Evolutionary conservation across 2,113 vertebrate genomes (phyloP), one percentile per base, ranked within the genome.

Genomic region (Macaca nemestrina): DNA sequence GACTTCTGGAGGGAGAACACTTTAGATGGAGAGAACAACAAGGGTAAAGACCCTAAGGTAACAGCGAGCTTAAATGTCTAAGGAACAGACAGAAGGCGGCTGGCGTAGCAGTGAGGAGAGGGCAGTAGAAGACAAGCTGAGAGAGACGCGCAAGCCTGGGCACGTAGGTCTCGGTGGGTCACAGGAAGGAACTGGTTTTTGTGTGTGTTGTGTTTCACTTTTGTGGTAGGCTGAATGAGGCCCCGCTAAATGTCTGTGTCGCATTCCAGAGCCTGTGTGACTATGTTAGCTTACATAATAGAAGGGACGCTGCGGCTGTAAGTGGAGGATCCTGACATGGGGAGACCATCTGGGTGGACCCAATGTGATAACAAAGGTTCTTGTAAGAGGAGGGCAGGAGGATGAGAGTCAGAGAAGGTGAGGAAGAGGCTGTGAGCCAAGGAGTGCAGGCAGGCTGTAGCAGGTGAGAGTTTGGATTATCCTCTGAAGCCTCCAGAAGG

Each of bases 101-200:
- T 27, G 2, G 25, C 2, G 6, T 6, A 4, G 80, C 27, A 72
- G 79, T 17, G 35, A 35, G n/a, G 30, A 55, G 35, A 38, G 10
- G 38, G 9, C 0, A 4, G 22, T 20, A 16, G 55, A 18, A 80
- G n/a, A 38, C 4, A 10, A 13, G 48, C 20, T 38, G 70, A 70
- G 70, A 38, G 64, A 59, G 9, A 12, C 23, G 1, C 3, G 2
- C 64, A 20, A 14, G 23, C 38, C n/a, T 8, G 67, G 57, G 32
- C 43, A 1, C 4, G 0, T 1, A 7, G 18, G 18, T 30, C 23
- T 38, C 27, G 27, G 9, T 32, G 13, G 40, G n/a, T 38, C 38
- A 4, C 18, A 11, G 20, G 8, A 5, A 90, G 72, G 68, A 68
- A 67, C 23, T 45, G 9, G 3, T 57, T 27, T 30, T 40, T 23